Conservation (phyloP, 2,113 vertebrate genomes). For the Columba livia region DNA sequence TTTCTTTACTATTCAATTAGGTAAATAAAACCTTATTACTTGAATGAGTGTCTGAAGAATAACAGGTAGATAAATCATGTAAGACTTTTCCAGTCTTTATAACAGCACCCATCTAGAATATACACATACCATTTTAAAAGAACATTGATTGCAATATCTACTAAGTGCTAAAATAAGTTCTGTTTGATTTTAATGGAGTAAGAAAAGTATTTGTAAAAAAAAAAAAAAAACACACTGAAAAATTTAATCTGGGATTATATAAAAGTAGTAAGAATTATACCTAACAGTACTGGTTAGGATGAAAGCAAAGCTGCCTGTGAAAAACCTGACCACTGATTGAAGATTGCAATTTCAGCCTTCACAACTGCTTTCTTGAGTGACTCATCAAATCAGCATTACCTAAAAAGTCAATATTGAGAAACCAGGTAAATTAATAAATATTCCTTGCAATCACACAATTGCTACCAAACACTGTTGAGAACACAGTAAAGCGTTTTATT, state of each 20-base stretch:
- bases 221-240: background rate
- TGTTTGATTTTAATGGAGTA: background rate
- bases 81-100: background rate
- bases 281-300: background rate
- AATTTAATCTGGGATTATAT: background rate
- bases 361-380: slow-evolving; percentile 25
- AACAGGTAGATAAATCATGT: background rate
- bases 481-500: slow-evolving; percentile 77
- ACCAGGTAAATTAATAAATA: slow-evolving; percentile 30
- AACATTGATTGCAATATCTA: background rate
- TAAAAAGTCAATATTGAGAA: slow-evolving; percentile 21
- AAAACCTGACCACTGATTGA: background rate
- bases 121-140: background rate
- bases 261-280: background rate
- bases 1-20: background rate
- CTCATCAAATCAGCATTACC: slow-evolving; percentile 48
- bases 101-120: background rate
- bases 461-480: slow-evolving; percentile 53
- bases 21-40: background rate
- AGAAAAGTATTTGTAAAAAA: background rate
- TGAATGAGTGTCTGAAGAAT: background rate
- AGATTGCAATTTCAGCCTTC: background rate
- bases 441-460: slow-evolving; percentile 54
- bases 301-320: background rate
- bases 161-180: background rate